Evolutionary conservation across 1,140 invertebrate genomes (phyloP).

Genomic region (Oncopeltus fasciatus): DNA sequence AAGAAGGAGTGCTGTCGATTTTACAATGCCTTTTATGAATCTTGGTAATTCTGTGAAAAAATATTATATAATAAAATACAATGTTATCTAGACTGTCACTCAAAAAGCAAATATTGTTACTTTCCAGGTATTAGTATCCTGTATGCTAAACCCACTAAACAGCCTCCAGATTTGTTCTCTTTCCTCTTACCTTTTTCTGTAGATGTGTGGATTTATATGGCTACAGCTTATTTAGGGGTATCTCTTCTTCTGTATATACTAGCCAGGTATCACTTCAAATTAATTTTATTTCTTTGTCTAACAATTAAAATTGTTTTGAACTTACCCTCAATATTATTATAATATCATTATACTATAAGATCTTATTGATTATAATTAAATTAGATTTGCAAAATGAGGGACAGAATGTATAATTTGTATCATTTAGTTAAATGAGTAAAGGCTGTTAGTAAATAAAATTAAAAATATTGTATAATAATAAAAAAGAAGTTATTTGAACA

Average conservation of each 20-base stretch:
- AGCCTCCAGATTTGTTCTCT: constrained; percentile 61
- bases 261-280: constrained; percentile 43
- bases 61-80: not conserved
- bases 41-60: constrained; percentile 36
- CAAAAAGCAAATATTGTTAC: not conserved
- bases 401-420: too few relatives aligned
- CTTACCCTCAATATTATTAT: too few relatives aligned
- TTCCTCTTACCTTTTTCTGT: constrained; percentile 76
- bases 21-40: constrained; percentile 84
- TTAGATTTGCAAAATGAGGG: too few relatives aligned
- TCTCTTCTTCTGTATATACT: constrained; percentile 71
- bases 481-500: too few relatives aligned
- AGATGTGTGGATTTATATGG: constrained; percentile 88
- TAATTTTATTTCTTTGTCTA: not conserved
- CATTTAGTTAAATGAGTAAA: too few relatives aligned
- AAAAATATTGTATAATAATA: too few relatives aligned
- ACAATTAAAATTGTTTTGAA: too few relatives aligned
- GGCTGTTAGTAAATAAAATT: too few relatives aligned
- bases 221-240: constrained; percentile 70
- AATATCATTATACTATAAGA: too few relatives aligned
- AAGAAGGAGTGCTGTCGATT: constrained; percentile 69
- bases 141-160: constrained; percentile 52
- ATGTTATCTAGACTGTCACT: not conserved
- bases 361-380: too few relatives aligned
- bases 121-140: constrained; percentile 58